These are phyloP conservation scores for Stichodactyla helianthus DNA, from an alignment of 64 coral and sea anemone species.

Conservation along the genomic window DNA sequence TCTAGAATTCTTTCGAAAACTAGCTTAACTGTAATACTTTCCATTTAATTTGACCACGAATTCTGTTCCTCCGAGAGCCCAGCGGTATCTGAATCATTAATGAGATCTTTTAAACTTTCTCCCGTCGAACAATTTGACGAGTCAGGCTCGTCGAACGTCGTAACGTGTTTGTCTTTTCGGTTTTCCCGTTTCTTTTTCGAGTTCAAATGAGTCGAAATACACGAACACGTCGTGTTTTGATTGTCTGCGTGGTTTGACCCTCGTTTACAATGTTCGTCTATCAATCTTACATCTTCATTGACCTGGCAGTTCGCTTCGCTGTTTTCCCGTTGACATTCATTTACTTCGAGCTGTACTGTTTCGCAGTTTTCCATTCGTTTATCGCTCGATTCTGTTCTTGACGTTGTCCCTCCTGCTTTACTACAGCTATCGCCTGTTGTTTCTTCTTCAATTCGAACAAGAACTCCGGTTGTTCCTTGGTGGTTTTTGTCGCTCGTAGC, in stretches of 20 bases:
- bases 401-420: not conserved
- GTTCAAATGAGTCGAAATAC: not conserved
- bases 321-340: not conserved
- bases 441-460: conserved; percentile 31
- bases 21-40: not conserved
- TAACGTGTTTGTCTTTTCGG: not conserved
- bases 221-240: not conserved
- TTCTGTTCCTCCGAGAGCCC: not conserved
- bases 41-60: not conserved
- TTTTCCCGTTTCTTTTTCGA: not conserved
- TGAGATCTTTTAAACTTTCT: conserved; percentile 6
- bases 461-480: conserved; percentile 2
- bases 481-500: not conserved
- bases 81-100: conserved; percentile 6
- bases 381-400: not conserved
- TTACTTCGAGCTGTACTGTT: not conserved
- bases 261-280: not conserved
- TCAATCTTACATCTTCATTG: not conserved
- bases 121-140: conserved; percentile 12
- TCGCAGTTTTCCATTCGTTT: not conserved
- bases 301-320: too few relatives aligned
- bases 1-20: not conserved
- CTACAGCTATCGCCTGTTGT: not conserved
- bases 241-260: not conserved
- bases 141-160: not conserved